Evolutionary conservation across 2,797 vertebrate species (phyloP), one percentile per base, ranked within the genome.

Genomic region (Benthosema pterotum): DNA sequence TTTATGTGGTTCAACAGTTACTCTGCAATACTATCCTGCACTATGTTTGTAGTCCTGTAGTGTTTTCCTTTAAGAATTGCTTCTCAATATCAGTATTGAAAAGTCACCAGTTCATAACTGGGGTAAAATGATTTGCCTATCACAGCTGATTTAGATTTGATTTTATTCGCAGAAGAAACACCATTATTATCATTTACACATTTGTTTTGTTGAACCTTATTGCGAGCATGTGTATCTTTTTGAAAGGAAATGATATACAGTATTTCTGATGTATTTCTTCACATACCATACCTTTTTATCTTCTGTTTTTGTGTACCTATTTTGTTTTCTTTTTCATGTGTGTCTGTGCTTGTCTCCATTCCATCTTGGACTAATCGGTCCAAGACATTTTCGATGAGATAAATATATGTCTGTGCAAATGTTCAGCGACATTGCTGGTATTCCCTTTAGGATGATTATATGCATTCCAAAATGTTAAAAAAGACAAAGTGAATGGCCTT

Each of bases 1-100:
- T 2, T 12, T 13, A 3, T 12, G 5, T 43, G 42, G 13, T 42
- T 6, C 19, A 60, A 3, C 54, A 18, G 52, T 63, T 72, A 19
- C n/a, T 59, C 63, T 57, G 42, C 17, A 22, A 55, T 15, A 15
- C 61, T 52, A 49, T 60, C 32, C 1, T 71, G 83, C 70, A 83
- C 78, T 82, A 79, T 70, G 28, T 65, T 49, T 68, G 46, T 52
- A 52, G 52, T 52, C 49, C n/a, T 53, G 17, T 45, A 58, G 8
- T 63, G 71, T 65, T 5, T 25, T 25, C 55, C 57, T 46, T n/a
- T 1, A 42, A 53, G 17, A 22, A 32, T 38, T 17, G 56, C 18
- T 43, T 65, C 3, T n/a, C 19, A 63, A 15, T 45, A 46, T n/a
- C 15, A n/a, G 17, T 62, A 28, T 53, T 17, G 42, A 52, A 69